phyloP scores from a whole-genome alignment of 2,113 vertebrate genomes.

The Laticauda laticaudata region DNA sequence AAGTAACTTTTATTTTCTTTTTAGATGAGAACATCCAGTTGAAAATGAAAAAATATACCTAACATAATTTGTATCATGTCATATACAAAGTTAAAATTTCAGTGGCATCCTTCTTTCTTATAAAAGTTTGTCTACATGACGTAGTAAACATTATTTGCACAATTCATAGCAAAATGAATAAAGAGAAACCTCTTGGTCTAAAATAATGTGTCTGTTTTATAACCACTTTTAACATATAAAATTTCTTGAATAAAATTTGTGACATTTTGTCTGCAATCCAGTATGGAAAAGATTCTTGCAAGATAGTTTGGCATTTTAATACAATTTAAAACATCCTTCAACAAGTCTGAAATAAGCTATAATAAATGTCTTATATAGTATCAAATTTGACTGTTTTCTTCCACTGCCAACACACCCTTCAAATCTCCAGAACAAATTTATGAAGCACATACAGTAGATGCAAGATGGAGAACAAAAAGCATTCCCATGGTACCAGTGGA shows the following conservation, averaged over 20 bases:
- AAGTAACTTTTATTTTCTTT: conserved; percentile 61
- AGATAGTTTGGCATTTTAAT: not conserved
- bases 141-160: conserved; percentile 19
- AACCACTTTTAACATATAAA: conserved; percentile 3
- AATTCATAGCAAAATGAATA: conserved; percentile 33
- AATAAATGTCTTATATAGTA: conserved; percentile 5
- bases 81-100: conserved; percentile 22
- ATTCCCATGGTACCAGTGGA: not conserved
- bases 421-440: not conserved
- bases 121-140: not conserved
- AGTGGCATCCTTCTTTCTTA: conserved; percentile 13
- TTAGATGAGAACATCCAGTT: conserved; percentile 47
- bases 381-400: conserved; percentile 23
- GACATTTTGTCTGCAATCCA: not conserved
- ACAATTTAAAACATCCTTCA: not conserved
- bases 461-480: not conserved
- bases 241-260: not conserved
- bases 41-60: conserved; percentile 58
- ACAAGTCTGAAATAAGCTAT: not conserved
- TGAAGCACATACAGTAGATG: not conserved
- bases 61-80: conserved; percentile 2
- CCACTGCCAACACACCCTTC: conserved; percentile 19
- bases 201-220: conserved; percentile 4
- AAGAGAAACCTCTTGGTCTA: conserved; percentile 6
- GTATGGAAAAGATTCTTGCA: not conserved